A percentile compares a stretch with the other conserved stretches of the same genome.
Evolutionary conservation across 2,797 vertebrate species (phyloP).

Genomic region (Hydrocynus forskahlii): DNA sequence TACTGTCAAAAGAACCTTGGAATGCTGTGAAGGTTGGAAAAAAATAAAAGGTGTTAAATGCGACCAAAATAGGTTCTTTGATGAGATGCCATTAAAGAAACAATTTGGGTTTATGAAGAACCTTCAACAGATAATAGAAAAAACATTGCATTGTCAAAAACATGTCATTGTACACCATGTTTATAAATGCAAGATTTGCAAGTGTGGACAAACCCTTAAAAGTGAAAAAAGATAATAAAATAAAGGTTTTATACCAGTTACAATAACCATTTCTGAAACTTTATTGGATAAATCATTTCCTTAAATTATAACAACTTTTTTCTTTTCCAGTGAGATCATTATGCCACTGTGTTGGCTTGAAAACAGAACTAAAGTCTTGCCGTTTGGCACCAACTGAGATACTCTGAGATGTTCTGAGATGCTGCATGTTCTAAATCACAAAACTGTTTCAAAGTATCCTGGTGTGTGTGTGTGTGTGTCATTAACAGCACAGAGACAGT

Average conservation of each 20-base stretch:
- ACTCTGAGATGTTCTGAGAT: too few species aligned
- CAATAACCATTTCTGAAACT: too few species aligned
- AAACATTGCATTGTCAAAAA: too few species aligned
- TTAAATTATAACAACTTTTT: background rate
- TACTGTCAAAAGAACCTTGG: background rate
- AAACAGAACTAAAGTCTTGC: constrained; percentile 21
- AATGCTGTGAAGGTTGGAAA: background rate
- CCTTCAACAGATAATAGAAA: background rate
- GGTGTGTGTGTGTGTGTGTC: constrained; percentile 33
- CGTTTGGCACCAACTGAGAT: constrained; percentile 4
- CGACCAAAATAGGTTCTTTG: background rate
- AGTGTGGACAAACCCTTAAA: too few species aligned
- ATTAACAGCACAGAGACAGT: constrained; percentile 37
- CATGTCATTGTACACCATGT: too few species aligned
- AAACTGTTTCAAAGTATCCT: constrained; percentile 30
- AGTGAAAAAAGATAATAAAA: too few species aligned
- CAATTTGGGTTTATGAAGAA: background rate
- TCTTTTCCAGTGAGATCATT: constrained; percentile 13
- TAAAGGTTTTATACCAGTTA: too few species aligned
- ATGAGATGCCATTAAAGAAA: background rate
- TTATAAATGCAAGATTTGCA: too few species aligned
- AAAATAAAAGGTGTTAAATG: background rate
- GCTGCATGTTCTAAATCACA: constrained; percentile 25
- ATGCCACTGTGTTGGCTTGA: constrained; percentile 23
- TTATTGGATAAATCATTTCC: too few species aligned